phyloP scores from a whole-genome alignment of 2,113 vertebrate species.

The Girardinichthys multiradiatus region DNA sequence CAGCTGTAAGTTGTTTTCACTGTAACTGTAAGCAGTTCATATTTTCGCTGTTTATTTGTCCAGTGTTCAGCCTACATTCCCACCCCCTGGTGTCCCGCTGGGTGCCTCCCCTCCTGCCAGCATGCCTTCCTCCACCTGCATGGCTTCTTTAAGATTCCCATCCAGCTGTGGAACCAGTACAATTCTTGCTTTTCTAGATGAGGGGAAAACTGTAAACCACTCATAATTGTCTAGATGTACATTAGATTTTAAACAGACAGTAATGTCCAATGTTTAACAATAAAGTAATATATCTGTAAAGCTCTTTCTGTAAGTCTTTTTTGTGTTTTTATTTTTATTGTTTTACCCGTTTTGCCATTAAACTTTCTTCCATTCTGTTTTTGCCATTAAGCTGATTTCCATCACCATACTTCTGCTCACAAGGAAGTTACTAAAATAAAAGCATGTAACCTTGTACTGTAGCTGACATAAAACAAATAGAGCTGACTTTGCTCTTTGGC shows the following conservation, averaged over 20 bases:
- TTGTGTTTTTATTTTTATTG: not conserved
- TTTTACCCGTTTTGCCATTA: too few species aligned
- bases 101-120: constrained; percentile 40
- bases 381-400: too few species aligned
- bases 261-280: constrained; percentile 31
- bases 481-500: too few species aligned
- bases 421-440: too few species aligned
- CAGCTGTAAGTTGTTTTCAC: constrained; percentile 44
- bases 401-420: too few species aligned
- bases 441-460: too few species aligned
- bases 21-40: constrained; percentile 24
- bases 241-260: constrained; percentile 21
- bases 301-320: too few species aligned
- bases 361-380: too few species aligned
- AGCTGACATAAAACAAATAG: too few species aligned
- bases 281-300: constrained; percentile 45
- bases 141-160: constrained; percentile 26
- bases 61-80: constrained; percentile 59
- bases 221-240: constrained; percentile 12
- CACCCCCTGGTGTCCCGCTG: constrained; percentile 28
- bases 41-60: constrained; percentile 57
- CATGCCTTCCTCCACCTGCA: constrained; percentile 59
- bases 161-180: constrained; percentile 51
- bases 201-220: constrained; percentile 3
- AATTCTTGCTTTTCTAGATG: constrained; percentile 1